A percentile compares a stretch with the other conserved stretches of the same genome.
Conservation (phyloP, 2,888 invertebrate genomes). For the Caradrina clavipalpis region DNA sequence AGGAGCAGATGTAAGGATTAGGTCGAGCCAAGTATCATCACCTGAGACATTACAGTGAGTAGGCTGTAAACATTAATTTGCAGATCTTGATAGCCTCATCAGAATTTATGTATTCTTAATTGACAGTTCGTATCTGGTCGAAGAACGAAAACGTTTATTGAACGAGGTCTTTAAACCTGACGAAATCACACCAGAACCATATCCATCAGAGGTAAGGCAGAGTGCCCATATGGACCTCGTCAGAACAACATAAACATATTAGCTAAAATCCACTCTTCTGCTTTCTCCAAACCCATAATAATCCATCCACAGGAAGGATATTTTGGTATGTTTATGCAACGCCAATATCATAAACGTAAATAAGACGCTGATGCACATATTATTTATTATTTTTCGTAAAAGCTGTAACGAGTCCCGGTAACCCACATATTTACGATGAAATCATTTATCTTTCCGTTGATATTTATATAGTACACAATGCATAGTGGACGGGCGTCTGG, state of each 20-base stretch:
- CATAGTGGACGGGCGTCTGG: constrained; percentile 44
- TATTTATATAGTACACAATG: constrained; percentile 39
- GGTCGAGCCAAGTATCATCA: no score
- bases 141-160: constrained; percentile 26
- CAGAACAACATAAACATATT: constrained; percentile 12
- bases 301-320: constrained; percentile 35
- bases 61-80: no score
- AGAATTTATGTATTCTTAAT: constrained; percentile 53
- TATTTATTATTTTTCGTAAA: constrained; percentile 62
- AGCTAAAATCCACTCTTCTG: constrained; percentile 13
- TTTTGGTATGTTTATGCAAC: constrained; percentile 47
- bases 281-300: constrained; percentile 25
- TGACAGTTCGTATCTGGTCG: constrained; percentile 22
- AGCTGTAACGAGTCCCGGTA: constrained; percentile 59
- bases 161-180: neutral
- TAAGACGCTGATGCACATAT: constrained; percentile 48
- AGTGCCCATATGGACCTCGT: constrained; percentile 23
- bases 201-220: constrained; percentile 19
- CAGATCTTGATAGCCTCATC: constrained; percentile 53
- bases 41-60: no score
- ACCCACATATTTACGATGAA: constrained; percentile 66
- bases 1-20: no score
- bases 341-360: constrained; percentile 27
- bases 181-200: constrained; percentile 9
- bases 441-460: constrained; percentile 53